Evolutionary conservation across 2,888 invertebrate species (phyloP).

Genomic region (Stenoptilia bipunctidactyla): DNA sequence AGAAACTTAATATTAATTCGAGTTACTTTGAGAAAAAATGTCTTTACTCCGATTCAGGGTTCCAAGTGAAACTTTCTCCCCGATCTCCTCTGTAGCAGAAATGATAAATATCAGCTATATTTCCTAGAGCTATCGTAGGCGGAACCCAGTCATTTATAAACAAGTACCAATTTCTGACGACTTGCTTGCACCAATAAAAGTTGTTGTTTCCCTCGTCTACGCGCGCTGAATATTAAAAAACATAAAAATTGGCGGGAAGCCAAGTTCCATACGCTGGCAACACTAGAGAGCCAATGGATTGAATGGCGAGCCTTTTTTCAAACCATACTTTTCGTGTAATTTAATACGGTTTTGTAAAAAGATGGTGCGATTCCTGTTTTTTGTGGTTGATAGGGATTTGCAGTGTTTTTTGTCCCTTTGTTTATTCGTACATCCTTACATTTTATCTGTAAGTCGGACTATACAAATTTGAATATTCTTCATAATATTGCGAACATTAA

Average conservation of each 20-base stretch:
- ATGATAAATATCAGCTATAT: conserved; percentile 1
- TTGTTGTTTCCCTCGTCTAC: conserved; percentile 12
- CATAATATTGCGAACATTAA: too few species aligned
- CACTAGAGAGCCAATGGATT: conserved; percentile 34
- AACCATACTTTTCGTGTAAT: conserved; percentile 30
- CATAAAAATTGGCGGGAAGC: conserved; percentile 43
- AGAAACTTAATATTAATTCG: too few species aligned
- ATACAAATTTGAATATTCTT: too few species aligned
- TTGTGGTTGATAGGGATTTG: conserved; percentile 31
- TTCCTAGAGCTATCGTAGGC: background rate
- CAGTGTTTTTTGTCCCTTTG: too few species aligned
- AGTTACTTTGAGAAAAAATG: too few species aligned
- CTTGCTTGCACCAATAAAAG: conserved; percentile 10
- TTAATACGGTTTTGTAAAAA: conserved; percentile 31
- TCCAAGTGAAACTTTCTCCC: too few species aligned
- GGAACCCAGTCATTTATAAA: conserved; percentile 1
- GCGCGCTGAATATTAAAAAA: conserved; percentile 31
- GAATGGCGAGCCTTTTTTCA: conserved; percentile 38
- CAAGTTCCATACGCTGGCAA: conserved; percentile 26
- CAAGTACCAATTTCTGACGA: conserved; percentile 1
- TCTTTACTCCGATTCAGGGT: too few species aligned
- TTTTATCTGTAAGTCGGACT: too few species aligned
- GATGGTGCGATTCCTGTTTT: conserved; percentile 15
- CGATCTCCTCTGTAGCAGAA: background rate
- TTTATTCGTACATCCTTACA: too few species aligned